These are phyloP conservation scores for Neolamprologus caudopunctatus DNA, from an alignment of 2,113 vertebrate genomes.

Conservation along the genomic window DNA sequence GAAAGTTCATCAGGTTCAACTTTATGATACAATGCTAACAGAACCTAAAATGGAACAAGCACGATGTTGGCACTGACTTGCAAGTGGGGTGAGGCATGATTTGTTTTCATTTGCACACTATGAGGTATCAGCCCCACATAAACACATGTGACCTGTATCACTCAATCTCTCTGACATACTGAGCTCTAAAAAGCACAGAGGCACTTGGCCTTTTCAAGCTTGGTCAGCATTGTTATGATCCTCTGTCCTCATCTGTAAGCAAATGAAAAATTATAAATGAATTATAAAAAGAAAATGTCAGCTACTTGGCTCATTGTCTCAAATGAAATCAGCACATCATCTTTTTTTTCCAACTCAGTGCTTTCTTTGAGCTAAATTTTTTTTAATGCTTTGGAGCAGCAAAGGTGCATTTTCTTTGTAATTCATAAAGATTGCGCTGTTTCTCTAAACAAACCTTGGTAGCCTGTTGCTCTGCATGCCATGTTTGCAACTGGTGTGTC, in stretches of 20 bases:
- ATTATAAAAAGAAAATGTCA: background rate
- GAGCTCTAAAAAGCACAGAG: slow-evolving; percentile 8
- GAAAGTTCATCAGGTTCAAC: slow-evolving; percentile 3
- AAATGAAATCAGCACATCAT: background rate
- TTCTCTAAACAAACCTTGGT: background rate
- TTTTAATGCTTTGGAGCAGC: background rate
- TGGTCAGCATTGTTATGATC: slow-evolving; percentile 2
- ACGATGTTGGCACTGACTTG: background rate
- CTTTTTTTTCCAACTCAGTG: background rate
- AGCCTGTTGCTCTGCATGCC: background rate
- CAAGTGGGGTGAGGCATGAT: background rate
- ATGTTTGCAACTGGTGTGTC: background rate
- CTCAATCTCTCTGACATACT: slow-evolving; percentile 29
- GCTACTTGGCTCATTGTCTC: background rate
- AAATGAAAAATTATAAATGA: background rate
- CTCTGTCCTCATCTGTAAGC: background rate
- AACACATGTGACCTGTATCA: slow-evolving; percentile 23
- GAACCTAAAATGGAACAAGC: background rate
- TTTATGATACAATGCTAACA: background rate
- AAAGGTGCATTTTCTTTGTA: background rate
- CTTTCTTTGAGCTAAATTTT: rapidly evolving
- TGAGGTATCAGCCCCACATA: slow-evolving; percentile 8
- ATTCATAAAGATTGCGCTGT: background rate
- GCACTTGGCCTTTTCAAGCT: background rate
- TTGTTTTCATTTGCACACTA: slow-evolving; percentile 29